Conservation (phyloP, 2,888 invertebrate genomes). For the Griposia aprilina region DNA sequence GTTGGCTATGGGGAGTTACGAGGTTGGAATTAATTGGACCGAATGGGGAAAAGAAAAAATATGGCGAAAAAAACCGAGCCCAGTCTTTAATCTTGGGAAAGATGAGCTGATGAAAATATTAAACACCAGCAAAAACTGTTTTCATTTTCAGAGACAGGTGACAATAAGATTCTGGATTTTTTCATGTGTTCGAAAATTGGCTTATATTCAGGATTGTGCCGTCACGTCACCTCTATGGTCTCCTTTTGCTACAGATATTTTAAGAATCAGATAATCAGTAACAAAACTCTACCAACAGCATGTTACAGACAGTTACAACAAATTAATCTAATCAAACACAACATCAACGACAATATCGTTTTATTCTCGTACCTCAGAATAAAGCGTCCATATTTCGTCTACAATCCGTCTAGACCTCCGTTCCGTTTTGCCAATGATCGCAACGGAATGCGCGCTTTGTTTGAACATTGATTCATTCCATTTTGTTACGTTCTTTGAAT, state of each 20-base stretch:
- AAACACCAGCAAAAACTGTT: too few relatives aligned
- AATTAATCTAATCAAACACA: background rate
- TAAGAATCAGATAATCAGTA: background rate
- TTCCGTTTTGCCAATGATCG: constrained; percentile 71
- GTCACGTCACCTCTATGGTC: too few relatives aligned
- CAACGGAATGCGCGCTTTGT: constrained; percentile 64
- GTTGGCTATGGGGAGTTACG: constrained; percentile 42
- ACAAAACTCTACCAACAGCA: background rate
- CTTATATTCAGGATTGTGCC: too few relatives aligned
- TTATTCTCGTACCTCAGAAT: constrained; percentile 50
- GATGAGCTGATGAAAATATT: too few relatives aligned
- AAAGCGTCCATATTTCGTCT: constrained; percentile 64
- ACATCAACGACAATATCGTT: constrained; percentile 30
- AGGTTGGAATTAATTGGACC: background rate
- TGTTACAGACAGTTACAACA: background rate
- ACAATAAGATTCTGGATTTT: too few relatives aligned
- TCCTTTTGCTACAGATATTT: too few relatives aligned
- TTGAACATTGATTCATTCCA: constrained; percentile 61
- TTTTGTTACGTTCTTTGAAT: constrained; percentile 56
- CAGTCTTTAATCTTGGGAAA: too few relatives aligned
- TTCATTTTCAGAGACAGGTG: too few relatives aligned
- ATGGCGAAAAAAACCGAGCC: too few relatives aligned
- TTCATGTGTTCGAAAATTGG: too few relatives aligned
- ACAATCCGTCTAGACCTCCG: constrained; percentile 74
- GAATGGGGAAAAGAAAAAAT: background rate